Evolutionary conservation across 2,113 vertebrate species (phyloP), one percentile per base, ranked within the genome.

Genomic region (Callospermophilus lateralis): DNA sequence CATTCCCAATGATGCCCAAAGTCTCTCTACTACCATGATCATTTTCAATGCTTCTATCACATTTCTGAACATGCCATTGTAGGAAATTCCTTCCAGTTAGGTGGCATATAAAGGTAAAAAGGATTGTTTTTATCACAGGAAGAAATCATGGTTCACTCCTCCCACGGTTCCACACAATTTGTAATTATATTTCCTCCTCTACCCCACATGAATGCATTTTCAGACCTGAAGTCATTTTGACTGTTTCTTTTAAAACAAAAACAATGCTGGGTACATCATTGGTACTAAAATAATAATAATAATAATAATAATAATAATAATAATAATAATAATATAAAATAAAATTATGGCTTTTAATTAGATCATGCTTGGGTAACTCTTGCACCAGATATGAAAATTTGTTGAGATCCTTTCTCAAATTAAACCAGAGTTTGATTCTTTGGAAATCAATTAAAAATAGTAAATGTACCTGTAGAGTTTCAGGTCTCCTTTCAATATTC

Each of bases 381-480:
- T 86, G 26, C 26, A 79, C n/a, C 90, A 0, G 51, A 22, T 74
- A 68, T 72, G 42, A 94, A 77, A 72, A 67, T 55, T 51, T 79
- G 65, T 89, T 87, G 8, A 94, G 80, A 81, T 80, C 16, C 65
- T 81, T 90, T 87, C 15, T 93, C 68, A 88, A 90, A 61, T 83
- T 39, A 93, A 89, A 34, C 55, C 26, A 61, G 87, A 93, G 63
- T 48, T 70, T 22, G 84, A 53, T 93, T 88, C 39, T 90, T 86
- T 76, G 84, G 37, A 83, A 96, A 95, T 15, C 53, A 96, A 81
- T 68, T 87, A 86, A 85, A 85, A 94, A 90, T 77, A 63, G 58
- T 70, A 90, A 91, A 63, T 90, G 12, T 26, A 72, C 74, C 55
- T 92, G 88, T 48, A 65, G 28, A 68, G 37, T 65, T 88, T 83